A percentile compares a stretch with the other conserved stretches of the same genome.
phyloP scores from a whole-genome alignment of 2,888 invertebrate species.

The Dinocampus coccinellae region DNA sequence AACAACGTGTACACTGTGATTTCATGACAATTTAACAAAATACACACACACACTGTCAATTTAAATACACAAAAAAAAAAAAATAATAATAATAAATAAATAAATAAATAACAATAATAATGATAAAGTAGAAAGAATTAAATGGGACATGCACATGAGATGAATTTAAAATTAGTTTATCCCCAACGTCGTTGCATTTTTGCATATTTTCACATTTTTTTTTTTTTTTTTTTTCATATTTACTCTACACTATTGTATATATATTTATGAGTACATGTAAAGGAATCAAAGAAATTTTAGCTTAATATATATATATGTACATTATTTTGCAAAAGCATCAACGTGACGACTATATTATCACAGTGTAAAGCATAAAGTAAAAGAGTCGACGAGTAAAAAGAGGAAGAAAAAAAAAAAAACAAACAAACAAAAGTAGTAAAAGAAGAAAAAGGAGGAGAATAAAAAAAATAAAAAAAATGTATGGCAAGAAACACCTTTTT shows the following conservation, averaged over 20 bases:
- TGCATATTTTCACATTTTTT: constrained; percentile 6
- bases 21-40: constrained; percentile 9
- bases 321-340: constrained; percentile 45
- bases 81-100: neutral
- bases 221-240: too few relatives aligned
- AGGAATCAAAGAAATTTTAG: constrained; percentile 11
- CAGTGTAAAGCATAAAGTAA: constrained; percentile 37
- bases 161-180: constrained; percentile 14
- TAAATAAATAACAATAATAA: neutral
- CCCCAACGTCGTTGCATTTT: neutral
- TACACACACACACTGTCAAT: neutral
- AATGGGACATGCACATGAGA: neutral
- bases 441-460: neutral
- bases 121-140: neutral
- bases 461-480: constrained; percentile 22
- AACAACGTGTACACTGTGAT: neutral
- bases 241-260: neutral
- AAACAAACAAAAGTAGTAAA: too few relatives aligned
- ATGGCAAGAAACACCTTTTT: constrained; percentile 29
- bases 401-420: constrained; percentile 3
- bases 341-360: constrained; percentile 46
- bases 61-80: neutral
- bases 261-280: neutral
- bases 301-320: neutral
- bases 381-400: constrained; percentile 9